phyloP scores from a whole-genome alignment of 2,888 invertebrate genomes.

The Ornithoptera priamus region DNA sequence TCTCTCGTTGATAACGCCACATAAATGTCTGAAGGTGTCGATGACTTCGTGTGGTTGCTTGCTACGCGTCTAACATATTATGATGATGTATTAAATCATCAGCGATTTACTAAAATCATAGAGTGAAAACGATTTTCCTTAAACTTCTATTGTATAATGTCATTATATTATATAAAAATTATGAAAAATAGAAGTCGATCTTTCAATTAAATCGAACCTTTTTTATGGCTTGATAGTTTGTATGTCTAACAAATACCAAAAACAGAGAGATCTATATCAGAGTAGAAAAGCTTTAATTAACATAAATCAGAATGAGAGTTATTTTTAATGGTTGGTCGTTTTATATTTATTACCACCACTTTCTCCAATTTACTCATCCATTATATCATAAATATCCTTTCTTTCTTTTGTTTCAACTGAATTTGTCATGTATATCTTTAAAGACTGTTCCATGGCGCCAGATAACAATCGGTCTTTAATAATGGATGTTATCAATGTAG shows the following conservation, averaged over 20 bases:
- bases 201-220: not conserved
- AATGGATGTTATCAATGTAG: conserved; percentile 45
- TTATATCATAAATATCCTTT: not conserved
- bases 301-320: not conserved
- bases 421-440: conserved; percentile 7
- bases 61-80: not conserved
- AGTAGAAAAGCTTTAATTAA: not conserved
- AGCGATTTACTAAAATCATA: not conserved
- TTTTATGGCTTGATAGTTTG: not conserved
- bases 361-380: not conserved
- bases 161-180: too few relatives aligned
- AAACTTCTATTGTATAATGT: too few relatives aligned
- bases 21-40: conserved; percentile 57
- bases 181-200: not conserved
- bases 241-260: not conserved
- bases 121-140: not conserved
- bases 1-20: conserved; percentile 69
- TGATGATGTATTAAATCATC: conserved; percentile 3
- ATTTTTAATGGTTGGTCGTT: not conserved
- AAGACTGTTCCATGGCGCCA: conserved; percentile 47
- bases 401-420: not conserved
- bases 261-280: not conserved
- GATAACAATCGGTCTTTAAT: conserved; percentile 41
- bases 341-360: not conserved
- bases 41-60: conserved; percentile 49